Percentiles rank a stretch among this genome's conserved stretches.
Evolutionary conservation across 2,113 vertebrate genomes (phyloP).

Genomic region (Pelmatolapia mariae): DNA sequence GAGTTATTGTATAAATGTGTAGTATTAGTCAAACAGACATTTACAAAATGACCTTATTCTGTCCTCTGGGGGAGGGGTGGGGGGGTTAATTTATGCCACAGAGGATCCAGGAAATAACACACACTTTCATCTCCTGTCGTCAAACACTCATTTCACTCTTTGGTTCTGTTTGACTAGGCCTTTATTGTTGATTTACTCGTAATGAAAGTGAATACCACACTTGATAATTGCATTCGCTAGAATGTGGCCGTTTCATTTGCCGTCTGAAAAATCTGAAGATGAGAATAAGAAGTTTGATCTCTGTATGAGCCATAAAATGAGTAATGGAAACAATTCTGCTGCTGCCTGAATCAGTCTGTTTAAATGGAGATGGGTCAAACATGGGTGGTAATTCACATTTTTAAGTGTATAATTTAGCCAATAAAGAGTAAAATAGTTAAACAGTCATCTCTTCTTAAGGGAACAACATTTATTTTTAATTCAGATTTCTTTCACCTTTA

Average conservation of each 20-base stretch:
- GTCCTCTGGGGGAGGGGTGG: neutral
- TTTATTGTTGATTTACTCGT: slow-evolving; percentile 55
- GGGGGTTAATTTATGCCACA: slow-evolving; percentile 35
- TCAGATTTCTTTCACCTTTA: neutral
- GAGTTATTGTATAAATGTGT: slow-evolving; percentile 7
- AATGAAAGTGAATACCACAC: slow-evolving; percentile 5
- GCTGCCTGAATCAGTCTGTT: neutral
- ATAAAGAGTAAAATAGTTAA: neutral
- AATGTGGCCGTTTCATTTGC: slow-evolving; percentile 29
- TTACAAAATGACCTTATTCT: slow-evolving; percentile 27
- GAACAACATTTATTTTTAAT: neutral
- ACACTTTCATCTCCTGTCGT: slow-evolving; percentile 38
- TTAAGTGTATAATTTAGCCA: neutral
- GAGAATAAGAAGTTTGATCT: neutral
- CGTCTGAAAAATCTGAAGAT: slow-evolving; percentile 4
- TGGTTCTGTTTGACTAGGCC: slow-evolving; percentile 28
- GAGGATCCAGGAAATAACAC: neutral
- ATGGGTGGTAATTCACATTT: neutral
- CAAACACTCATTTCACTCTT: neutral
- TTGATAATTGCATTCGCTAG: slow-evolving; percentile 39
- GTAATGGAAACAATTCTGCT: neutral
- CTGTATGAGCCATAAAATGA: neutral
- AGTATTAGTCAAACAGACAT: slow-evolving; percentile 28
- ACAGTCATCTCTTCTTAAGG: neutral
- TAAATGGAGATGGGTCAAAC: neutral